Percentiles rank a stretch among this genome's conserved stretches.
Evolutionary conservation across 2,888 invertebrate genomes (phyloP).

Genomic region (Pemphredon lugubris): DNA sequence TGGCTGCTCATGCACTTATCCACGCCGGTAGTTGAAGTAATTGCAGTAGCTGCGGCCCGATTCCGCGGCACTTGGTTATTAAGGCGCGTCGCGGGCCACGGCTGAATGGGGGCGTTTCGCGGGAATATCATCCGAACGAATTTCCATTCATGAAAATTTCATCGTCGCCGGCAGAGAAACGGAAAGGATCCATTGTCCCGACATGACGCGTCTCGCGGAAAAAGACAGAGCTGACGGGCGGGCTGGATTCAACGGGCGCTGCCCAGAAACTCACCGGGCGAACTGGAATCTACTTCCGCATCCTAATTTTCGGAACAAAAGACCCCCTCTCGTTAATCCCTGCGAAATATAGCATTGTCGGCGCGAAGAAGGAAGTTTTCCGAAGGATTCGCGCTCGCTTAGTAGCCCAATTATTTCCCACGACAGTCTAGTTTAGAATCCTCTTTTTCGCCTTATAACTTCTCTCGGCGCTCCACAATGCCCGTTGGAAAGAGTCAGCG

Average conservation of each 20-base stretch:
- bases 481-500: not conserved
- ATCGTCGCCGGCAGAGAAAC: slow-evolving; percentile 52
- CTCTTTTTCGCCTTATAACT: slow-evolving; percentile 4
- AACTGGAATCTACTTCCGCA: slow-evolving; percentile 66
- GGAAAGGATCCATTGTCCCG: slow-evolving; percentile 57
- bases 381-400: slow-evolving; percentile 31
- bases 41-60: slow-evolving; percentile 51
- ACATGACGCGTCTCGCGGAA: slow-evolving; percentile 56
- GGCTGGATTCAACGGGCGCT: slow-evolving; percentile 23
- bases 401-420: slow-evolving; percentile 44
- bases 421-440: slow-evolving; percentile 28
- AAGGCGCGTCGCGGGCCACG: slow-evolving; percentile 37
- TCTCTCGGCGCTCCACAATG: slow-evolving; percentile 17
- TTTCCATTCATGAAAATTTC: slow-evolving; percentile 67
- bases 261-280: slow-evolving; percentile 46
- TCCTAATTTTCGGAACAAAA: slow-evolving; percentile 67
- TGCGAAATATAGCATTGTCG: slow-evolving; percentile 14
- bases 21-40: slow-evolving; percentile 41
- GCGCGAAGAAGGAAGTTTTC: slow-evolving; percentile 42
- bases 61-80: slow-evolving; percentile 58
- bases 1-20: slow-evolving; percentile 34
- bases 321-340: slow-evolving; percentile 32
- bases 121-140: slow-evolving; percentile 43
- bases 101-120: slow-evolving; percentile 25
- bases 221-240: slow-evolving; percentile 55